Conservation (phyloP, 2,113 vertebrate species). For the Epinephelus moara region DNA sequence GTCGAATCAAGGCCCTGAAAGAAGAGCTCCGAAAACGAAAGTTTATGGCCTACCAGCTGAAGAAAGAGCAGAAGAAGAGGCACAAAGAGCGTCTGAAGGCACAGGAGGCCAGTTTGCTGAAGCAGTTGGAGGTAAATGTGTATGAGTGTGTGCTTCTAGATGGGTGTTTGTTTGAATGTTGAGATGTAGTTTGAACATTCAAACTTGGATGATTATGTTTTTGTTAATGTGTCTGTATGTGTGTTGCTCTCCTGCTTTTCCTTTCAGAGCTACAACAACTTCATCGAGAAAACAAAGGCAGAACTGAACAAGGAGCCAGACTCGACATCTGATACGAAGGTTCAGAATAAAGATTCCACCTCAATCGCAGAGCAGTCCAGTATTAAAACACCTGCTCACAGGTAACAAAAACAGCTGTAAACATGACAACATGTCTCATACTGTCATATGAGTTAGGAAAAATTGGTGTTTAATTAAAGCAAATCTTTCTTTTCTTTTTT, state of each 20-base stretch:
- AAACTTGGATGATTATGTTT: background rate
- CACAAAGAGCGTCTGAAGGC: constrained; percentile 95
- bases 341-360: constrained; percentile 86
- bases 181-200: background rate
- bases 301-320: constrained; percentile 90
- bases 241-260: background rate
- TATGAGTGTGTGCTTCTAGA: background rate
- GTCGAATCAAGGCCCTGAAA: constrained; percentile 93
- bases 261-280: constrained; percentile 92
- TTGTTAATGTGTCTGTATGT: background rate
- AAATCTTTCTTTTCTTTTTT: background rate
- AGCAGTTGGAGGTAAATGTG: constrained; percentile 92
- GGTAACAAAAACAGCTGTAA: constrained; percentile 77
- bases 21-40: constrained; percentile 93
- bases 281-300: constrained; percentile 96
- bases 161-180: background rate
- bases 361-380: constrained; percentile 85
- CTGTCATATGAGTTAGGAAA: background rate
- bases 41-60: constrained; percentile 92
- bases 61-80: constrained; percentile 95
- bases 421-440: background rate
- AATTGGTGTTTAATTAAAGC: background rate
- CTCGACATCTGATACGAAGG: constrained; percentile 83
- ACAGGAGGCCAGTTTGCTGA: constrained; percentile 94
- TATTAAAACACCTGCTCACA: constrained; percentile 85